Percentiles rank a stretch among this genome's conserved stretches.
Evolutionary conservation across 2,113 vertebrate species (phyloP).

Genomic region (Salvelinus alpinus): DNA sequence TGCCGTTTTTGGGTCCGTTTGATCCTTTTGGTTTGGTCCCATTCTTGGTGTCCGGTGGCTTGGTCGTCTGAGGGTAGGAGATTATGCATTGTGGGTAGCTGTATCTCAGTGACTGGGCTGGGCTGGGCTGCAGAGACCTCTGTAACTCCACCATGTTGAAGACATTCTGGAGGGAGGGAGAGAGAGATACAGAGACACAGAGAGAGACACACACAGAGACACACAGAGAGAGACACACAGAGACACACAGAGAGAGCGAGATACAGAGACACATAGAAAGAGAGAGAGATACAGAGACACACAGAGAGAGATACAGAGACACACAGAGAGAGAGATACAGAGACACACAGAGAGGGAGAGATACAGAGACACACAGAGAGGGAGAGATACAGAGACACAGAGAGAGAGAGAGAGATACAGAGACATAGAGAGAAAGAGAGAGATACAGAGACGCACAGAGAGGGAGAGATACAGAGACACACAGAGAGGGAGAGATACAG

Average conservation of each 20-base stretch:
- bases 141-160: constrained; percentile 89
- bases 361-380: no score
- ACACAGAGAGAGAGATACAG: constrained; percentile 24
- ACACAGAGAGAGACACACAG: constrained; percentile 18
- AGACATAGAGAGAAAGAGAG: neutral
- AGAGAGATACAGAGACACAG: neutral
- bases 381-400: no score
- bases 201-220: neutral
- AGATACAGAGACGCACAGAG: neutral
- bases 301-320: no score
- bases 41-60: constrained; percentile 46
- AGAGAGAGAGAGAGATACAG: neutral
- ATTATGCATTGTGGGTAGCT: constrained; percentile 63
- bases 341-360: constrained; percentile 9
- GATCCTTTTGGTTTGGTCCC: constrained; percentile 2
- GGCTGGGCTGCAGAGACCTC: constrained; percentile 81
- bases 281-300: no score
- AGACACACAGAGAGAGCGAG: constrained; percentile 34
- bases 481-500: neutral
- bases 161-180: constrained; percentile 72
- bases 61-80: constrained; percentile 64
- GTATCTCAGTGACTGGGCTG: constrained; percentile 72
- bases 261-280: constrained; percentile 57
- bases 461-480: neutral
- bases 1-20: constrained; percentile 52